phyloP scores from a whole-genome alignment of 1,140 invertebrate species.

The Cyrtorhinus lividipennis region DNA sequence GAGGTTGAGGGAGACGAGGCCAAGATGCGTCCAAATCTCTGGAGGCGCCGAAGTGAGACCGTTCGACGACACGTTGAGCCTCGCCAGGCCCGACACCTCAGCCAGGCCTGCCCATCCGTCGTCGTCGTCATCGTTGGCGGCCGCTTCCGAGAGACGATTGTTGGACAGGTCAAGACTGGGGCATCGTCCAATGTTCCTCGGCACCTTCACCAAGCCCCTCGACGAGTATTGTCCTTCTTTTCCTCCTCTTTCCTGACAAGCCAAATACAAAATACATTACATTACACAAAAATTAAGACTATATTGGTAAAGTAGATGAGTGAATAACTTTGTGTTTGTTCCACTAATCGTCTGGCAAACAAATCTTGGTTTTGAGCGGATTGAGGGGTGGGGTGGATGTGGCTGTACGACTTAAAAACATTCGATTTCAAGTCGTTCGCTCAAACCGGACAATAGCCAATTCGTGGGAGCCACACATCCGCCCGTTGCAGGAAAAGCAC shows the following conservation, averaged over 20 bases:
- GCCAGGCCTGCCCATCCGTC: background rate
- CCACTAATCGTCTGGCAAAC: no score
- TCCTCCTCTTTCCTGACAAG: background rate
- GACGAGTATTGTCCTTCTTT: background rate
- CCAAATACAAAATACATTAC: no score
- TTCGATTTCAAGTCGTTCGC: no score
- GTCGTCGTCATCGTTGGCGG: background rate
- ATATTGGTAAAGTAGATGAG: no score
- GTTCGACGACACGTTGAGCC: slow-evolving; percentile 9
- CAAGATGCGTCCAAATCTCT: slow-evolving; percentile 3
- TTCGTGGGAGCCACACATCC: no score
- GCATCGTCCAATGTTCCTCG: slow-evolving; percentile 32
- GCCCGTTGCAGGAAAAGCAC: no score
- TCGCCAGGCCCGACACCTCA: background rate
- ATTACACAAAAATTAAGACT: no score
- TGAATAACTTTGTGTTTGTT: no score
- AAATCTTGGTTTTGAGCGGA: no score
- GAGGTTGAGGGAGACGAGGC: slow-evolving; percentile 20
- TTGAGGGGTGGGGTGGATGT: no score
- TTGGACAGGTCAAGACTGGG: slow-evolving; percentile 53
- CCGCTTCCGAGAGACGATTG: slow-evolving; percentile 37
- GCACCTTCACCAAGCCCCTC: background rate
- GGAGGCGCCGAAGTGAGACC: background rate
- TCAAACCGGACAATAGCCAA: no score
- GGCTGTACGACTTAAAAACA: no score